phyloP scores from a whole-genome alignment of 2,797 vertebrate genomes.

The Sitta carolinensis region DNA sequence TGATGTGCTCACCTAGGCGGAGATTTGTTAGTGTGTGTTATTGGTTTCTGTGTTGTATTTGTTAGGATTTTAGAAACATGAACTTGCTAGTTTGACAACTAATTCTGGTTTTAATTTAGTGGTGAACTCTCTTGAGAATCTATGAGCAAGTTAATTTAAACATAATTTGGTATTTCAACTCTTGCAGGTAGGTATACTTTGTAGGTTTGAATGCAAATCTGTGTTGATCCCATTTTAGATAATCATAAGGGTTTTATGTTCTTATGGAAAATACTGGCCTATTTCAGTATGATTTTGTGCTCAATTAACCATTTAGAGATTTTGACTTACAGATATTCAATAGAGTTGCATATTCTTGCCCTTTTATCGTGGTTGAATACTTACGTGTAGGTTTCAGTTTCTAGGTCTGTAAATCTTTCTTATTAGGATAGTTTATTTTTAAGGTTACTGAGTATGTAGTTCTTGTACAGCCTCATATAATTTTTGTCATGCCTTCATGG shows the following conservation, averaged over 20 bases:
- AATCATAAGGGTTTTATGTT: background rate
- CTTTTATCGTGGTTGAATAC: background rate
- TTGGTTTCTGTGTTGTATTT: background rate
- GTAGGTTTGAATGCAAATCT: background rate
- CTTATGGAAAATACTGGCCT: conserved; percentile 7
- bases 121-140: background rate
- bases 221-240: background rate
- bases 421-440: background rate
- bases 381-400: background rate
- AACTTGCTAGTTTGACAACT: background rate
- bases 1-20: background rate
- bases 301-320: conserved; percentile 26
- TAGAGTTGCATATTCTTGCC: background rate
- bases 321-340: conserved; percentile 8
- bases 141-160: background rate
- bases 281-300: conserved; percentile 44
- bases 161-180: background rate
- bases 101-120: background rate
- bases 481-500: background rate
- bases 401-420: background rate
- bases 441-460: background rate
- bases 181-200: background rate
- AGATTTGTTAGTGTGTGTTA: background rate
- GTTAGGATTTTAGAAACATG: background rate
- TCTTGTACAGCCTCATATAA: background rate